Conservation (phyloP, 2,113 vertebrate species). For the Misgurnus anguillicaudatus region DNA sequence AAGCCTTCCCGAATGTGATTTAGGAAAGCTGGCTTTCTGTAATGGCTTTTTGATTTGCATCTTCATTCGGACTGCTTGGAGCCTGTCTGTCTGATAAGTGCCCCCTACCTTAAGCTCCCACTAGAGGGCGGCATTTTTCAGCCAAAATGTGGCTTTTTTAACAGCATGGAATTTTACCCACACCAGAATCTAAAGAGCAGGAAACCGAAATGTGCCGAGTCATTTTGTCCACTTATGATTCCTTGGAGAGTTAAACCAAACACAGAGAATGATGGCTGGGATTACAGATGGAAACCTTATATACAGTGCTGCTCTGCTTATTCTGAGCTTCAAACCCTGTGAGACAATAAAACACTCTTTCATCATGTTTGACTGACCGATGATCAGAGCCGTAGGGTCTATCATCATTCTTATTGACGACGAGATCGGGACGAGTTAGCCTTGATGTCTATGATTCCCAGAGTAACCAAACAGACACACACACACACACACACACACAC, state of each 20-base stretch:
- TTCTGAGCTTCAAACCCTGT: constrained; percentile 11
- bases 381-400: neutral
- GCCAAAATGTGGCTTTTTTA: constrained; percentile 8
- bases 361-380: neutral
- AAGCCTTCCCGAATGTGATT: constrained; percentile 67
- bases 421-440: neutral
- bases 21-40: constrained; percentile 60
- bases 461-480: neutral
- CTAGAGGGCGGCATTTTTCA: constrained; percentile 62
- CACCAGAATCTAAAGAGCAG: constrained; percentile 43
- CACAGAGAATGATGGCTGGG: constrained; percentile 57
- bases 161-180: constrained; percentile 13
- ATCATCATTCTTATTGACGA: constrained; percentile 27
- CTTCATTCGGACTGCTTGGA: constrained; percentile 57
- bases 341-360: constrained; percentile 26
- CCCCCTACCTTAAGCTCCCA: constrained; percentile 45
- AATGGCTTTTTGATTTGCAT: constrained; percentile 69
- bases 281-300: constrained; percentile 49
- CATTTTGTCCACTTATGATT: constrained; percentile 60
- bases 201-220: constrained; percentile 61
- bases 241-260: constrained; percentile 57
- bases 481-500: neutral
- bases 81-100: constrained; percentile 16
- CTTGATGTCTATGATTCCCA: neutral
- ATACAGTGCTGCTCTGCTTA: neutral